Base-by-base conservation (phyloP, 2,888 invertebrate species). In the Mythimna pallens region DNA sequence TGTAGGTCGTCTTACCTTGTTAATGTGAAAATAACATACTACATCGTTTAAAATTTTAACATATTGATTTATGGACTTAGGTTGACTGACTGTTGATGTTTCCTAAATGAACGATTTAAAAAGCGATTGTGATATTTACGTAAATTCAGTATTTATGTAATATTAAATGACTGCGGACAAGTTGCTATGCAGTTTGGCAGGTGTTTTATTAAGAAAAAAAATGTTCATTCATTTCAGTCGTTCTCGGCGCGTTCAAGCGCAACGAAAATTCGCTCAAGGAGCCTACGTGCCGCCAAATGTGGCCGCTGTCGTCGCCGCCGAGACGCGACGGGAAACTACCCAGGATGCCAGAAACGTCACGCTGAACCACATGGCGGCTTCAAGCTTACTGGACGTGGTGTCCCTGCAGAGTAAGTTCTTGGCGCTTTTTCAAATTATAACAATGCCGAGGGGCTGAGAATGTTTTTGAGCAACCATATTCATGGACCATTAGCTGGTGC, bases 261-360 rank as follows among this genome's bases (percentile, higher is more conserved):
- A 93, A 74, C 87, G 93, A 0, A 93, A 93, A 34, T 93, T 92
- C 64, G 93, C 93, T 0, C 92, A 92, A 68, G 92, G 92, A 0
- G 92, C 89, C 0, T 88, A 78, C 50, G 75, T 90, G 0, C 92
- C 90, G 0, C 84, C 87, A 9, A 63, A 57, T 30, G 12, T 30
- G 0, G 54, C 50, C 6, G n/a, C 55, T 6, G 62, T 61, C 5
- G 50, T 40, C 1, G 43, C 67, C 1, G 9, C 59, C 9, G 70
- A 70, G 7, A 71, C 43, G 14, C 67, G 81, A 0, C 64, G 84
- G 20, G 71, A 81, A 0, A 9, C 36, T 20, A 40, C n/a, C 0
- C 71, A 55, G 10, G 76, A 83, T 4, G 20, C 52, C 0, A 54
- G 61, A 3, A 75, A 80, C 0, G 59, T 82, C 0, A 65, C 72